Evolutionary conservation across 2,113 vertebrate species (phyloP).

Genomic region (Mormoops blainvillei): DNA sequence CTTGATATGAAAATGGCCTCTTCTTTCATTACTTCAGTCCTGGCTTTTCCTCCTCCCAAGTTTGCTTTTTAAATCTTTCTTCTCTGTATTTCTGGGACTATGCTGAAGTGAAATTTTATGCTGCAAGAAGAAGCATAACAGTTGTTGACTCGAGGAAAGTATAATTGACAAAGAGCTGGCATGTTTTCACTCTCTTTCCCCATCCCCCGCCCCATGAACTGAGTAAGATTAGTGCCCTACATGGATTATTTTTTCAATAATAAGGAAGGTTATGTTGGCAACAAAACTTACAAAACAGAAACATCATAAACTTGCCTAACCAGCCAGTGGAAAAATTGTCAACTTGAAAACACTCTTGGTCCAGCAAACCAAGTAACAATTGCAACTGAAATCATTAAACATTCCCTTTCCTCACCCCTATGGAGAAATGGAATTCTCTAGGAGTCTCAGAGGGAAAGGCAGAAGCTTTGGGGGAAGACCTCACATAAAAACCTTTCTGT

Average conservation of each 20-base stretch:
- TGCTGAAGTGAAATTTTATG: conserved; percentile 54
- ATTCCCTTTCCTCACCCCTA: conserved; percentile 35
- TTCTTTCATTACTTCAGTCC: neutral
- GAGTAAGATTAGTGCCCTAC: conserved; percentile 71
- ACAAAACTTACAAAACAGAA: conserved; percentile 67
- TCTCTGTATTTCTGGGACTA: conserved; percentile 1
- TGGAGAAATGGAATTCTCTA: conserved; percentile 64
- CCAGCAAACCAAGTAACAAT: conserved; percentile 56
- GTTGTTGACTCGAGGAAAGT: conserved; percentile 72
- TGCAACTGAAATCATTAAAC: conserved; percentile 59
- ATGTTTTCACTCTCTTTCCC: conserved; percentile 59
- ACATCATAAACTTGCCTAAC: conserved; percentile 58
- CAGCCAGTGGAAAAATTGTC: conserved; percentile 56
- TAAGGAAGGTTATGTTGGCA: conserved; percentile 62
- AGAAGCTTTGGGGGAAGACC: conserved; percentile 78
- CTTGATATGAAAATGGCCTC: neutral
- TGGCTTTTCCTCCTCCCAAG: neutral
- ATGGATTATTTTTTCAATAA: conserved; percentile 64
- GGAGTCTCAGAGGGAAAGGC: conserved; percentile 71
- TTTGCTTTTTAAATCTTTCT: conserved; percentile 39
- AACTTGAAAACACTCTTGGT: conserved; percentile 61
- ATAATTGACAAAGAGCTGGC: conserved; percentile 75
- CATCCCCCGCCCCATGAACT: conserved; percentile 57
- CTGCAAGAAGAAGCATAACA: conserved; percentile 59
- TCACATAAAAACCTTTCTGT: conserved; percentile 85